A percentile compares a stretch with the other conserved stretches of the same genome.
phyloP scores from a whole-genome alignment of 2,888 invertebrate genomes.

The Drosophila stalkeri region DNA sequence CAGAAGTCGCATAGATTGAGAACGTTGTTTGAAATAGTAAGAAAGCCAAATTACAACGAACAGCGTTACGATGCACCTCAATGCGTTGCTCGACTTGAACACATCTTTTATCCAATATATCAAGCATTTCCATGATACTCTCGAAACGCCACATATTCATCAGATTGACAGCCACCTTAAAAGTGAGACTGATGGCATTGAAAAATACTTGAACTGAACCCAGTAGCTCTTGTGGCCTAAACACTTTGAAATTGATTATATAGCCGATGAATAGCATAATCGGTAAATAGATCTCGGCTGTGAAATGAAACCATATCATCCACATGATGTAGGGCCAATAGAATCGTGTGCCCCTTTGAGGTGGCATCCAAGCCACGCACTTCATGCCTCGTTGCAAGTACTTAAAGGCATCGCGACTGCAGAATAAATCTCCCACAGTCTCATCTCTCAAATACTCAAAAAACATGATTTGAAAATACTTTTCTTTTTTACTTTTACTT shows the following conservation, averaged over 20 bases:
- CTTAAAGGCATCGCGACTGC: slow-evolving; percentile 27
- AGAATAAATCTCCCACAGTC: neutral
- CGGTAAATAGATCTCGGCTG: slow-evolving; percentile 37
- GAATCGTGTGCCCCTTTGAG: neutral
- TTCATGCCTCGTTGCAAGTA: slow-evolving; percentile 42
- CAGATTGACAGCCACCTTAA: neutral
- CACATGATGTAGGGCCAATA: slow-evolving; percentile 15
- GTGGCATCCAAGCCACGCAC: slow-evolving; percentile 34
- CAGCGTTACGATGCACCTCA: slow-evolving; percentile 32
- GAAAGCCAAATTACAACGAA: slow-evolving; percentile 30
- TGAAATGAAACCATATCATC: neutral
- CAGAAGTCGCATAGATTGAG: neutral
- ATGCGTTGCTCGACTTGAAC: neutral
- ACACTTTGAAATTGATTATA: slow-evolving; percentile 17
- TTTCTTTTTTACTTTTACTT: slow-evolving; percentile 5
- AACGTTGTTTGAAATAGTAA: slow-evolving; percentile 23
- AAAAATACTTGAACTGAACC: slow-evolving; percentile 22
- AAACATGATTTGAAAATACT: slow-evolving; percentile 15
- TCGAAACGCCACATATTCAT: slow-evolving; percentile 22
- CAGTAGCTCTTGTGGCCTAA: slow-evolving; percentile 24
- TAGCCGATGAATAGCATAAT: slow-evolving; percentile 11
- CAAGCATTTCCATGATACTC: slow-evolving; percentile 29
- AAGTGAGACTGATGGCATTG: slow-evolving; percentile 3
- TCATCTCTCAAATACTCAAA: slow-evolving; percentile 32
- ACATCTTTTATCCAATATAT: slow-evolving; percentile 37